Evolutionary conservation across 2,888 invertebrate species (phyloP).

Genomic region (Drosophila emarginata): DNA sequence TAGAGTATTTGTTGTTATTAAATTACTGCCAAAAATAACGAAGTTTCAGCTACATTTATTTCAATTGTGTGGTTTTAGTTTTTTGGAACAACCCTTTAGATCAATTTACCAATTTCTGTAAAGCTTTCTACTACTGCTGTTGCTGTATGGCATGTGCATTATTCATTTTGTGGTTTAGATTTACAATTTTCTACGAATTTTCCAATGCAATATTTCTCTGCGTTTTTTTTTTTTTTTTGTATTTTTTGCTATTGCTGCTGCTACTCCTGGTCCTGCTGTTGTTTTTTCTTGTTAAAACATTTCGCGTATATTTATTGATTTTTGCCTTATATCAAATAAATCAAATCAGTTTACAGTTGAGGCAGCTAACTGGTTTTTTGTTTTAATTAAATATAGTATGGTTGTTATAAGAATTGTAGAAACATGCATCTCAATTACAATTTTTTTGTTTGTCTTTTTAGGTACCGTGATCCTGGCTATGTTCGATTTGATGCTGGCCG

Average conservation of each 20-base stretch:
- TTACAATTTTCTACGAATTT: slow-evolving; percentile 62
- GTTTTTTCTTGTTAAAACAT: slow-evolving; percentile 13
- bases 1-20: too few species aligned
- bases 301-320: slow-evolving; percentile 20
- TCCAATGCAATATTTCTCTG: slow-evolving; percentile 18
- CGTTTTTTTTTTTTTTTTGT: background rate
- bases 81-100: background rate
- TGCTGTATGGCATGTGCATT: slow-evolving; percentile 52
- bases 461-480: background rate
- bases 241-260: background rate
- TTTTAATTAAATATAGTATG: background rate
- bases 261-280: background rate
- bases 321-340: slow-evolving; percentile 62
- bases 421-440: background rate
- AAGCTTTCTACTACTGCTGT: slow-evolving; percentile 12
- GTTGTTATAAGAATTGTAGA: background rate
- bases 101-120: slow-evolving; percentile 3
- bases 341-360: slow-evolving; percentile 52
- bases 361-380: slow-evolving; percentile 9
- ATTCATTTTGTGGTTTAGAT: slow-evolving; percentile 70
- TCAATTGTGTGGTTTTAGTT: background rate
- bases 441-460: background rate
- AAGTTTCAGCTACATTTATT: background rate
- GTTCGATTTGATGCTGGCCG: slow-evolving; percentile 43
- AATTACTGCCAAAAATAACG: too few species aligned